Conservation (phyloP, 2,113 vertebrate genomes). For the Pterocles gutturalis region DNA sequence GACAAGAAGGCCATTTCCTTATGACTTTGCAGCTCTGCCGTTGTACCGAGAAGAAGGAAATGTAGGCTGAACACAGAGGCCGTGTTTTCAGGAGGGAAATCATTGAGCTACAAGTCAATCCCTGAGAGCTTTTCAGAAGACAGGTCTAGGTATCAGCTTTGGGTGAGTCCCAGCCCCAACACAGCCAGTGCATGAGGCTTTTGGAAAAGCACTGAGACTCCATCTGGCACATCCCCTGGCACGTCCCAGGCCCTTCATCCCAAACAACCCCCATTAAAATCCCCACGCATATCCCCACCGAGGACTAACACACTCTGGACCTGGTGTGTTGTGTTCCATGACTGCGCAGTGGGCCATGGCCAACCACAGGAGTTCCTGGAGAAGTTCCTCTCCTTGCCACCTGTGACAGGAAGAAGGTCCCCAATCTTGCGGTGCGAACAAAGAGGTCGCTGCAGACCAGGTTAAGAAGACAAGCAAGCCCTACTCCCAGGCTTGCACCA, state of each 20-base stretch:
- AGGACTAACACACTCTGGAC: neutral
- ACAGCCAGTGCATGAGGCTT: neutral
- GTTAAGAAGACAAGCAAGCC: neutral
- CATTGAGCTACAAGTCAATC: neutral
- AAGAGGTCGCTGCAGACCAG: neutral
- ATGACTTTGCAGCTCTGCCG: neutral
- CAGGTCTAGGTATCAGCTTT: neutral
- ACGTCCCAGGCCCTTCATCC: neutral
- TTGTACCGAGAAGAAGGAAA: neutral
- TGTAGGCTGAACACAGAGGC: neutral
- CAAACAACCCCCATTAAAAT: neutral
- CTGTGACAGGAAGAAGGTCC: neutral
- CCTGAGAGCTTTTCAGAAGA: neutral
- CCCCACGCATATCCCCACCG: rapidly evolving
- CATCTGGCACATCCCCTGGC: neutral
- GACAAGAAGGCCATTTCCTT: neutral
- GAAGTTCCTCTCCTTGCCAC: neutral
- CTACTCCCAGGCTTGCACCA: neutral
- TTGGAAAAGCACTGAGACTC: neutral
- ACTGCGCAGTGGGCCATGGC: neutral
- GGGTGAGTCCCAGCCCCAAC: neutral
- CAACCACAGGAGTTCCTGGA: neutral
- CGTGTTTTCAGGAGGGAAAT: neutral
- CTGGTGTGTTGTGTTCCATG: neutral
- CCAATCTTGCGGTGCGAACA: neutral